These are phyloP conservation scores for Hemicentrotus pulcherrimus DNA, from an alignment of 35 echinoderm and acorn worm genomes.

Conservation along the genomic window DNA sequence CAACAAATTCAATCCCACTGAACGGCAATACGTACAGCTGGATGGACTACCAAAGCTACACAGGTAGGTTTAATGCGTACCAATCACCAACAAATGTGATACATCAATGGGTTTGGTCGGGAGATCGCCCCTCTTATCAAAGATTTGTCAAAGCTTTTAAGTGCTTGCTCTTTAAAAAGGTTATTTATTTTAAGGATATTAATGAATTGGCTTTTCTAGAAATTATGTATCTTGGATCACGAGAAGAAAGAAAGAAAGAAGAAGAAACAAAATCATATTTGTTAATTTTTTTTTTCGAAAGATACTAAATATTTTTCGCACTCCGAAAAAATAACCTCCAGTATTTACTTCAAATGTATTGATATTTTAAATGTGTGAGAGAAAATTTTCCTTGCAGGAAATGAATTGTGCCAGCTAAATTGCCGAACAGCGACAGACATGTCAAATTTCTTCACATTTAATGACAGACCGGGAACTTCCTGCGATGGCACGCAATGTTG, in stretches of 20 bases:
- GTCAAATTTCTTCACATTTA: background rate
- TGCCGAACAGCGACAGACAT: background rate
- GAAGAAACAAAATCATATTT: background rate
- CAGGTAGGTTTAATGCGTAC: background rate
- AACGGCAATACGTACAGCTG: background rate
- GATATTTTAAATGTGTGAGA: background rate
- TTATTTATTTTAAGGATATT: background rate
- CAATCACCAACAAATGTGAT: background rate
- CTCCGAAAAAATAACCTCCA: too few relatives aligned
- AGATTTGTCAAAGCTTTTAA: background rate
- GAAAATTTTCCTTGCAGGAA: background rate
- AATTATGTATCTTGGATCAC: background rate
- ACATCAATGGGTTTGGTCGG: background rate
- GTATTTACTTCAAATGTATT: background rate
- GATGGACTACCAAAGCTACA: background rate
- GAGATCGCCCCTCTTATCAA: background rate
- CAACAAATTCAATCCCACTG: background rate
- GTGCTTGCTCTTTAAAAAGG: background rate
- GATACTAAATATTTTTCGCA: background rate
- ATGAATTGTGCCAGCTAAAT: background rate
- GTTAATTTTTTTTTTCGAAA: background rate
- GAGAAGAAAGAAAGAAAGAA: too few relatives aligned
- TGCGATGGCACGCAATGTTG: background rate
- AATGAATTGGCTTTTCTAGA: background rate
- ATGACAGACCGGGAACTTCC: background rate